Evolutionary conservation across 2,888 invertebrate genomes (phyloP).

Genomic region (Oasisia sp.): DNA sequence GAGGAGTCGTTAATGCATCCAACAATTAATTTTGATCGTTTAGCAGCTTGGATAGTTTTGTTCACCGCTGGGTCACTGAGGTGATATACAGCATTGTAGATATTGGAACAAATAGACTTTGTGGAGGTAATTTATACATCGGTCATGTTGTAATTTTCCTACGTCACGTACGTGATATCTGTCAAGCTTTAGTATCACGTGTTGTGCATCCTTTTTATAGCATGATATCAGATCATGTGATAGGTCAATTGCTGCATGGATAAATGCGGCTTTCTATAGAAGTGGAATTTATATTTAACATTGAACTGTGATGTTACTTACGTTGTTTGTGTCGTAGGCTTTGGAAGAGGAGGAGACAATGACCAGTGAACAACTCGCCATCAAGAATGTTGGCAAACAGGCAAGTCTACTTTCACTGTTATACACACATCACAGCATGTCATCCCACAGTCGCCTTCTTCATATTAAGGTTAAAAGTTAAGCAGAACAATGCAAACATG

Average conservation of each 20-base stretch:
- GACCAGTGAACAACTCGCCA: constrained; percentile 98
- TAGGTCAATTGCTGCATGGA: not conserved
- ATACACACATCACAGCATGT: not conserved
- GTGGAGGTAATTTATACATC: too few relatives aligned
- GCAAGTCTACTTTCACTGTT: constrained; percentile 43
- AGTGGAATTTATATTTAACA: not conserved
- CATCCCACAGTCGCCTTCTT: not conserved
- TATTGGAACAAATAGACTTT: too few relatives aligned
- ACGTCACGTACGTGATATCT: too few relatives aligned
- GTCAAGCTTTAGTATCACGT: too few relatives aligned
- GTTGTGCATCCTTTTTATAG: constrained; percentile 3
- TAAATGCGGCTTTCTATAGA: not conserved
- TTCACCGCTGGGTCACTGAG: too few relatives aligned
- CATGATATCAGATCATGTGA: not conserved
- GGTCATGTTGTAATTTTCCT: too few relatives aligned
- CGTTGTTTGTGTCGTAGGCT: constrained; percentile 71
- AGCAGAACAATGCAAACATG: not conserved
- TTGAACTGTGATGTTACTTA: not conserved
- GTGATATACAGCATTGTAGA: too few relatives aligned
- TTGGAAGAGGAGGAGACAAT: constrained; percentile 99
- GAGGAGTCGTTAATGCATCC: too few relatives aligned
- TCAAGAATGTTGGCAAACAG: constrained; percentile 95
- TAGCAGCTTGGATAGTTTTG: too few relatives aligned
- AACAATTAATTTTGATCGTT: too few relatives aligned
- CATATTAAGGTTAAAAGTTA: not conserved